These are phyloP conservation scores for Probaryconus sp. DNA, from an alignment of 1,140 invertebrate species.

Conservation along the genomic window DNA sequence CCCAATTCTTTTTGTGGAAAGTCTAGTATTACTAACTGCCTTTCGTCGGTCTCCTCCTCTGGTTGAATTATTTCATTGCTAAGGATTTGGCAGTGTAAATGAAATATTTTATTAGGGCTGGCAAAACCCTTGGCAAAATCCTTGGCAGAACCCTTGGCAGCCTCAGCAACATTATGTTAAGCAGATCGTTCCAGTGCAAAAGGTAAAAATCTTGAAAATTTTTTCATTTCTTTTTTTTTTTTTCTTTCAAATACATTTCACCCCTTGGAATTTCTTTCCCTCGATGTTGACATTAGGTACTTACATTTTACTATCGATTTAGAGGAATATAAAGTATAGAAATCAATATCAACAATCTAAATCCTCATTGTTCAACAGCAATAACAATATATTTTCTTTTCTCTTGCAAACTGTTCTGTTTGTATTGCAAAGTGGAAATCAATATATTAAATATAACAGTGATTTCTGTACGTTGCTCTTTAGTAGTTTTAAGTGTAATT, in stretches of 20 bases:
- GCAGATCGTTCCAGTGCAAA: constrained; percentile 55
- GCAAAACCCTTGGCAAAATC: constrained; percentile 63
- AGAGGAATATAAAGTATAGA: too few species aligned
- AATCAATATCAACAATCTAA: too few species aligned
- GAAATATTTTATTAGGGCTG: constrained; percentile 60
- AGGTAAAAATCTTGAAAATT: constrained; percentile 44
- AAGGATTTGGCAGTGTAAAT: constrained; percentile 49
- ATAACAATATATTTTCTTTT: too few species aligned
- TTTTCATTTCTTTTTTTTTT: too few species aligned
- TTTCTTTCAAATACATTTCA: background rate
- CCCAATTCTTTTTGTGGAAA: constrained; percentile 35
- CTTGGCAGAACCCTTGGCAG: constrained; percentile 64
- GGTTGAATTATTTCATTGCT: constrained; percentile 15
- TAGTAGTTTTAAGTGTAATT: too few species aligned
- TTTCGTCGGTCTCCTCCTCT: constrained; percentile 11
- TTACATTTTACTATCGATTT: too few species aligned
- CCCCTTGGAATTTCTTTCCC: constrained; percentile 11
- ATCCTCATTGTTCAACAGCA: too few species aligned
- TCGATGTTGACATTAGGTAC: too few species aligned
- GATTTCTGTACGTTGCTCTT: too few species aligned
- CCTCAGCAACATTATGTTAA: constrained; percentile 58
- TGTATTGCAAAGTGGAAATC: too few species aligned
- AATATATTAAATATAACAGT: too few species aligned
- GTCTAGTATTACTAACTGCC: constrained; percentile 37
- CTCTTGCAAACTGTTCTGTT: too few species aligned